These are phyloP conservation scores for Parauchenoglanis punctatus DNA, from an alignment of 2,797 vertebrate species.

Conservation along the genomic window DNA sequence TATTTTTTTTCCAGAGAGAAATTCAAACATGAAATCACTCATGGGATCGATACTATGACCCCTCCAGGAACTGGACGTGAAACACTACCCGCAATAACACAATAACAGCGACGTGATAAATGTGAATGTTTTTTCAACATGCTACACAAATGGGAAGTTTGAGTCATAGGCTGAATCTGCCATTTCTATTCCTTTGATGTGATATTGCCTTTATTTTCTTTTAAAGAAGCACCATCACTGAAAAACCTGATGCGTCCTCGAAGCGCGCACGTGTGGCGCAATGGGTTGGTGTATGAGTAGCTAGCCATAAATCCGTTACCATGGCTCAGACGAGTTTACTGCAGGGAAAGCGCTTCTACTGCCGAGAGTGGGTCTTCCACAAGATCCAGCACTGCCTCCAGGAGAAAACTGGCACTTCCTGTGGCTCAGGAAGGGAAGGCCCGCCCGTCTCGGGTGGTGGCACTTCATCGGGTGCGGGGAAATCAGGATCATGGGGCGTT, in stretches of 20 bases:
- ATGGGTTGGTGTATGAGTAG: constrained; percentile 66
- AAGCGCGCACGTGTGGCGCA: constrained; percentile 47
- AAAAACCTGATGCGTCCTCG: constrained; percentile 26
- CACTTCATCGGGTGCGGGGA: constrained; percentile 64
- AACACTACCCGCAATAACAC: neutral
- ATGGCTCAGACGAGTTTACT: constrained; percentile 97
- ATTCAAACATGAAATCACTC: neutral
- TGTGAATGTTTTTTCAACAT: neutral
- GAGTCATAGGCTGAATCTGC: neutral
- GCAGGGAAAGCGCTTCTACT: constrained; percentile 97
- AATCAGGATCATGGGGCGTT: constrained; percentile 89
- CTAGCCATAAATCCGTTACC: constrained; percentile 55
- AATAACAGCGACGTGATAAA: neutral
- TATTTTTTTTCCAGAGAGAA: neutral
- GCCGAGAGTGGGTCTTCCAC: constrained; percentile 99
- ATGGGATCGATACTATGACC: neutral
- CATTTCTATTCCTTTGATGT: neutral
- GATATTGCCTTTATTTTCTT: neutral
- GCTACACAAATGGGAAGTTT: neutral
- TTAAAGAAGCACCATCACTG: neutral
- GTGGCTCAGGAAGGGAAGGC: constrained; percentile 67
- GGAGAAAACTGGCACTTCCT: constrained; percentile 83
- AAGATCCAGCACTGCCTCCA: constrained; percentile 99
- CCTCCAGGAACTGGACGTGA: constrained; percentile 10
- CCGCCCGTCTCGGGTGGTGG: constrained; percentile 61